A percentile compares a stretch with the other conserved stretches of the same genome.
These are phyloP conservation scores for Drosophila recens DNA, from an alignment of 2,888 invertebrate species.

Conservation along the genomic window DNA sequence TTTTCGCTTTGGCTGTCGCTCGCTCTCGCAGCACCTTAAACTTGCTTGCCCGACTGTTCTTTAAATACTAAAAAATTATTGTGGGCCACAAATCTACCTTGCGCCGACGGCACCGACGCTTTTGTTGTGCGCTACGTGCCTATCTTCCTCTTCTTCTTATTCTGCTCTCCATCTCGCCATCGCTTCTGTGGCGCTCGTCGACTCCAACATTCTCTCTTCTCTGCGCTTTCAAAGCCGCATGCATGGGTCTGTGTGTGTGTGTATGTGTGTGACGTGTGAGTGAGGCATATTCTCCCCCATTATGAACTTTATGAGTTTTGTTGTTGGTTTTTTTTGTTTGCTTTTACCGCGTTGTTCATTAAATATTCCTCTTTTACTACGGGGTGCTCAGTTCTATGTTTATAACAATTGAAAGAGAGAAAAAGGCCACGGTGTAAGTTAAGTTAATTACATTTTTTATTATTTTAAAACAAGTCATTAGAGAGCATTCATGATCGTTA, in stretches of 20 bases:
- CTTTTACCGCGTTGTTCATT: constrained; percentile 24
- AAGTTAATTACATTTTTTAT: not conserved
- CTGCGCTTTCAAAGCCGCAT: constrained; percentile 3
- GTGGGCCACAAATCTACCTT: constrained; percentile 67
- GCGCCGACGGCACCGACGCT: constrained; percentile 51
- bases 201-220: constrained; percentile 45
- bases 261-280: constrained; percentile 21
- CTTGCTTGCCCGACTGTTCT: constrained; percentile 82
- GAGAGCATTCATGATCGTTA: not conserved
- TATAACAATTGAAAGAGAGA: not conserved
- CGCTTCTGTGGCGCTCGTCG: constrained; percentile 45
- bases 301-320: constrained; percentile 6
- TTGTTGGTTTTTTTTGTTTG: constrained; percentile 39
- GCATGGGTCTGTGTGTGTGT: not conserved
- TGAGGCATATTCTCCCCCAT: constrained; percentile 33
- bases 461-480: not conserved
- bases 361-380: constrained; percentile 5
- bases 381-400: not conserved
- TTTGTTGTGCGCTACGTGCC: constrained; percentile 62
- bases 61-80: constrained; percentile 77
- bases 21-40: constrained; percentile 62
- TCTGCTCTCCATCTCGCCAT: constrained; percentile 49
- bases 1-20: constrained; percentile 49
- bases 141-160: constrained; percentile 46
- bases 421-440: not conserved